phyloP scores from a whole-genome alignment of 2,113 vertebrate genomes.

The Ondatra zibethicus region DNA sequence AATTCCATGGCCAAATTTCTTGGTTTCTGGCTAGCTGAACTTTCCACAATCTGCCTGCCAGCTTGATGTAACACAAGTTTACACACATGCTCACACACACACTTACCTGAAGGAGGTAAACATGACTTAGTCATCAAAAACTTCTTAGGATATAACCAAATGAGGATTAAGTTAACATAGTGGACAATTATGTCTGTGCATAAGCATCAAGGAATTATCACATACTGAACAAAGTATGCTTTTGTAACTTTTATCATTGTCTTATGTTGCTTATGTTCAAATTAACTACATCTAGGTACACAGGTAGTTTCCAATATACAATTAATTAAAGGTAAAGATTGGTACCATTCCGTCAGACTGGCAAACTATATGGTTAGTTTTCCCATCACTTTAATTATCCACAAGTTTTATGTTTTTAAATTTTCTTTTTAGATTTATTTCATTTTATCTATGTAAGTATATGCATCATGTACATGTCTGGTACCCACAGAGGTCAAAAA shows the following conservation, averaged over 20 bases:
- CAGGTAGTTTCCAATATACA: not conserved
- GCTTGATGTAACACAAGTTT: not conserved
- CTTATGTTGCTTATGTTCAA: not conserved
- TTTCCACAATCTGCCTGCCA: not conserved
- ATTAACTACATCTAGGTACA: not conserved
- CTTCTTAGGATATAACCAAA: not conserved
- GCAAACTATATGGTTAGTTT: not conserved
- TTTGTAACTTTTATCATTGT: constrained; percentile 1
- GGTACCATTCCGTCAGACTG: not conserved
- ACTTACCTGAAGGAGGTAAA: not conserved
- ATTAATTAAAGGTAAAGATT: not conserved
- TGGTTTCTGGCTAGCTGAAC: not conserved
- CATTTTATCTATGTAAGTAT: not conserved
- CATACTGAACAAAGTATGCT: not conserved
- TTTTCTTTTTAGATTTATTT: not conserved
- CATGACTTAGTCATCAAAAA: not conserved
- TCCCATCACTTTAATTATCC: constrained; percentile 16
- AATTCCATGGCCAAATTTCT: not conserved
- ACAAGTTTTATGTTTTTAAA: not conserved
- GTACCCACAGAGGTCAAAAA: not conserved
- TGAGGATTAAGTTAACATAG: too few species aligned
- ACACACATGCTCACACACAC: not conserved
- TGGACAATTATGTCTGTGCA: not conserved
- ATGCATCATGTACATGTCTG: not conserved
- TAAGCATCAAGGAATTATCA: not conserved